phyloP scores from a whole-genome alignment of 2,113 vertebrate genomes.

The Turnix velox region DNA sequence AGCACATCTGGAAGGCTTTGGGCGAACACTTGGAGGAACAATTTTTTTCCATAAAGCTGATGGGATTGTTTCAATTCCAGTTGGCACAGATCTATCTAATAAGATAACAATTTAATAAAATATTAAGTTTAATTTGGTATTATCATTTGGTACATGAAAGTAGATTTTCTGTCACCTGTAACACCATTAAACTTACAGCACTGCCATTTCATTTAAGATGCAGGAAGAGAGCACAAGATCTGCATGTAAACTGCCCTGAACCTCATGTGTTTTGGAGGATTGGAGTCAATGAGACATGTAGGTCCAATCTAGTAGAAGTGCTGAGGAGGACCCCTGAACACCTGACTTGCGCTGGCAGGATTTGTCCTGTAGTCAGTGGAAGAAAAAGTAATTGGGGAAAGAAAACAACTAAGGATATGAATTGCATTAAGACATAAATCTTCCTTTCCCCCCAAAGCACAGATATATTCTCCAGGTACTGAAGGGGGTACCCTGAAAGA shows the following conservation, averaged over 20 bases:
- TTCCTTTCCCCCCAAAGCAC: neutral
- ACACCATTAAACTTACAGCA: neutral
- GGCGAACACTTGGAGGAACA: neutral
- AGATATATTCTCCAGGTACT: neutral
- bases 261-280: neutral
- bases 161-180: neutral
- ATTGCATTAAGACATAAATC: neutral
- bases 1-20: neutral
- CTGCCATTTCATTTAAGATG: neutral
- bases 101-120: neutral
- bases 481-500: neutral
- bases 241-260: neutral
- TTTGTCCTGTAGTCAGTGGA: neutral
- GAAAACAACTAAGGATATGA: neutral
- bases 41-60: neutral
- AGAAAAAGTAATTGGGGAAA: neutral
- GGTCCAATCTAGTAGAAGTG: neutral
- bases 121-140: neutral
- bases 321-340: neutral
- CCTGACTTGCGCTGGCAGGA: neutral
- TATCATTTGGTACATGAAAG: neutral
- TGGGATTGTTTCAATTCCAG: neutral
- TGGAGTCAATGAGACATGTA: neutral
- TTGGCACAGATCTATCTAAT: neutral
- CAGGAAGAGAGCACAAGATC: neutral